These are phyloP conservation scores for Potamarius usumacintae DNA, from an alignment of 2,113 vertebrate genomes.

Conservation along the genomic window DNA sequence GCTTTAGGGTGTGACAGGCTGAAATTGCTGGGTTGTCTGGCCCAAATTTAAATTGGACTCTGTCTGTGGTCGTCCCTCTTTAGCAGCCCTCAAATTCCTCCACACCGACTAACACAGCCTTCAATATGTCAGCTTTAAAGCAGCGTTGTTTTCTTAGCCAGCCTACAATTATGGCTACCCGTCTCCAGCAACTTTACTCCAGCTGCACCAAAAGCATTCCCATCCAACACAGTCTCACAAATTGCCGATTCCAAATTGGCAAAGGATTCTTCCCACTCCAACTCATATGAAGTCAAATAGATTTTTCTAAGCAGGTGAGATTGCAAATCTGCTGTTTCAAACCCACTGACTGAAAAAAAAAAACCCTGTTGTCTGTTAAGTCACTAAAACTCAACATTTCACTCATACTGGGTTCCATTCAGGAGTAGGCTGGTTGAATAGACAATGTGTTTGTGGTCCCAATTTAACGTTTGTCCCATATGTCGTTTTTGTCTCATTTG, in stretches of 20 bases:
- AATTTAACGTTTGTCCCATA: not conserved
- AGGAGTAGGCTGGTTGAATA: not conserved
- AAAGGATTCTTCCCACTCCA: not conserved
- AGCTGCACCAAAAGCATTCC: constrained; percentile 3
- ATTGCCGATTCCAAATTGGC: constrained; percentile 5
- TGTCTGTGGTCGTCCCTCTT: constrained; percentile 57
- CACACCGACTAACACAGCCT: constrained; percentile 41
- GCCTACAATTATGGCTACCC: constrained; percentile 41
- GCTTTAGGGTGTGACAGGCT: constrained; percentile 70
- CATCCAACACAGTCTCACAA: constrained; percentile 1
- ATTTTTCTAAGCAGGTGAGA: not conserved
- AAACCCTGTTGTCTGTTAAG: not conserved
- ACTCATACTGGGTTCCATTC: not conserved
- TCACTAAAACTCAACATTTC: not conserved
- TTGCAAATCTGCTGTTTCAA: not conserved
- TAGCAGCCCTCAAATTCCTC: constrained; percentile 40
- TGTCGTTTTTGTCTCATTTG: not conserved
- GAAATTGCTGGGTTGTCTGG: constrained; percentile 72
- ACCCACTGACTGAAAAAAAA: not conserved
- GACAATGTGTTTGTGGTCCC: not conserved
- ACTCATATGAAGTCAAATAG: not conserved
- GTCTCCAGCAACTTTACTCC: constrained; percentile 32
- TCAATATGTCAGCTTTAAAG: constrained; percentile 44
- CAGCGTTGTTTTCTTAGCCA: constrained; percentile 44
- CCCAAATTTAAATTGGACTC: constrained; percentile 65